Evolutionary conservation across 2,113 vertebrate genomes (phyloP).

Genomic region (Lepidothrix coronata): DNA sequence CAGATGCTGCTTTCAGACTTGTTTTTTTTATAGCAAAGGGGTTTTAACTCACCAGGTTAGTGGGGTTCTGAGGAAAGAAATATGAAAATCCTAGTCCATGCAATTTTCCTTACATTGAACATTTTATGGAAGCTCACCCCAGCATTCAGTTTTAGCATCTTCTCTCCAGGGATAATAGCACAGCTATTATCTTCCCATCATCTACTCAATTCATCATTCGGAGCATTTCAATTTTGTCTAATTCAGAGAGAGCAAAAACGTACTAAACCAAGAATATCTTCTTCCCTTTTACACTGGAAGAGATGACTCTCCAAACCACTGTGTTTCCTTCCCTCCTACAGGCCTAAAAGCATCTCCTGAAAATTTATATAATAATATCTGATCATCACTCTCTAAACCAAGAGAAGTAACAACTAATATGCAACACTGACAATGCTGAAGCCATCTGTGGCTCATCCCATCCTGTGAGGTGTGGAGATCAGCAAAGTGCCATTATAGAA

Average conservation of each 20-base stretch:
- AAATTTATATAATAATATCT: neutral
- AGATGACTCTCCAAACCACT: neutral
- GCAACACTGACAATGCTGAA: neutral
- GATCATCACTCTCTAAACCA: neutral
- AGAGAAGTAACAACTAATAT: neutral
- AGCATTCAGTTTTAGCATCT: neutral
- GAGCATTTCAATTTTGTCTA: neutral
- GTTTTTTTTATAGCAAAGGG: neutral
- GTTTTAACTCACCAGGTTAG: neutral
- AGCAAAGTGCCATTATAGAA: neutral
- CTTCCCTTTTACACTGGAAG: neutral
- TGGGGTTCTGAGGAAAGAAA: neutral
- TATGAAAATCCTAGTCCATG: neutral
- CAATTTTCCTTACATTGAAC: neutral
- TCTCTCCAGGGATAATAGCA: neutral
- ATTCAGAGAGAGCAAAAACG: neutral
- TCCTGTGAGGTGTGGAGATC: neutral
- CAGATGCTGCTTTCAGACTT: neutral
- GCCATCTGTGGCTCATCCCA: neutral
- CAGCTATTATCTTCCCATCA: neutral
- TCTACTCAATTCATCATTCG: neutral
- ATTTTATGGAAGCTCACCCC: neutral
- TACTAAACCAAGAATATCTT: slow-evolving; percentile 8
- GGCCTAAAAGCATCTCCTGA: neutral
- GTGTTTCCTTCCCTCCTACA: neutral